Conservation (phyloP, 2,113 vertebrate genomes). For the Gila orcuttii region DNA sequence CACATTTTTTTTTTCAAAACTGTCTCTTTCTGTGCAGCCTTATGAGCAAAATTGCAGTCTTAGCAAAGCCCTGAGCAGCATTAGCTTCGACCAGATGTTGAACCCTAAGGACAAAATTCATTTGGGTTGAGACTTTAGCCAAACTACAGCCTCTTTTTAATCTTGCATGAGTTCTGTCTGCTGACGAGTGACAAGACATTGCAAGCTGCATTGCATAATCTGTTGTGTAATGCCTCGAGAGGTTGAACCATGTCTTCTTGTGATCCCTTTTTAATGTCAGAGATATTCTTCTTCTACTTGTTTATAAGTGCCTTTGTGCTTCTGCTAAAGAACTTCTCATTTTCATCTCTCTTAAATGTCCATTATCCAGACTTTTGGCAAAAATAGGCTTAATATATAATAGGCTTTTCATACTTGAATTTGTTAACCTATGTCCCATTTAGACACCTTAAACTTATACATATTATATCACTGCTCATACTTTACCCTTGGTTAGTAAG, state of each 20-base stretch:
- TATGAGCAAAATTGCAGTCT: background rate
- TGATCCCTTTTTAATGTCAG: background rate
- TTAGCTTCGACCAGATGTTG: slow-evolving; percentile 51
- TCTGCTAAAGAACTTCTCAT: background rate
- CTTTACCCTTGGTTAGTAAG: background rate
- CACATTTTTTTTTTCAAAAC: background rate
- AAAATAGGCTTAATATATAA: background rate
- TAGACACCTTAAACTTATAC: background rate
- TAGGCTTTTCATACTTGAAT: background rate
- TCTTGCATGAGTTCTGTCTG: slow-evolving; percentile 48
- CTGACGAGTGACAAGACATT: slow-evolving; percentile 3
- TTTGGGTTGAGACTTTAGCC: slow-evolving; percentile 34
- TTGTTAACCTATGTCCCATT: background rate
- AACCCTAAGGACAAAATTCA: slow-evolving; percentile 38
- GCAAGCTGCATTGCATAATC: slow-evolving; percentile 28
- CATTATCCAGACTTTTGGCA: slow-evolving; percentile 1
- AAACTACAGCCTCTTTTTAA: slow-evolving; percentile 41
- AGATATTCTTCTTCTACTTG: background rate
- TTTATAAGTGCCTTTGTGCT: slow-evolving; percentile 15
- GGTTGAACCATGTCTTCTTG: slow-evolving; percentile 11
- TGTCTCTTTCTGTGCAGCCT: background rate
- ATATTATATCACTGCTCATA: background rate
- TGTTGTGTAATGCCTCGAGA: slow-evolving; percentile 18
- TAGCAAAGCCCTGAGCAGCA: slow-evolving; percentile 5
- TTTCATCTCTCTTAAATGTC: background rate